Evolutionary conservation across 2,888 invertebrate genomes (phyloP), one percentile per base, ranked within the genome.

Genomic region (Agriopis aurantiaria): DNA sequence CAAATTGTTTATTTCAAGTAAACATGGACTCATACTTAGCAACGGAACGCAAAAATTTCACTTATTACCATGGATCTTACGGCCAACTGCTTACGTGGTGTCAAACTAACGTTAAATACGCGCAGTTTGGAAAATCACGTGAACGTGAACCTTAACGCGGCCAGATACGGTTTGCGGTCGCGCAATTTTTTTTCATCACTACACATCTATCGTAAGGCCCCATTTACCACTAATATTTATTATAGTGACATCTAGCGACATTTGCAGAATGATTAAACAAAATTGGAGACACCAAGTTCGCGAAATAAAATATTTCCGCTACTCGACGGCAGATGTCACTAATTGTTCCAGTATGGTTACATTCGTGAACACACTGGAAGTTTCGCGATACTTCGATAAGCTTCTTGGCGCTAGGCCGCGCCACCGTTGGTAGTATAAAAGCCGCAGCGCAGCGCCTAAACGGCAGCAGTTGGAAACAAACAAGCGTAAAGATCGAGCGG

Each of bases 341-440:
- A 49, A 61, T 33, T 1, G 0, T 33, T 33, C 33, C 3, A 5
- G 33, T 33, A 33, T 33, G 33, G 33, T 33, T 33, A 6, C 9
- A 8, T 33, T 63, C 57, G 12, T 53, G 8, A 46, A 10, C 17
- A 40, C 55, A 49, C 86, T 80, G 68, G 90, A 90, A 86, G n/a
- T 1, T 88, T 91, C 92, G 73, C 49, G 90, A 87, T 52, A 8
- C 14, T 69, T 77, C 77, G 12, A 64, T 52, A 69, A 40, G 10
- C 72, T 83, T 87, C 91, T 89, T 80, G 88, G 67, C 79, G 45
- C 81, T 73, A 92, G 91, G 86, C 80, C 68, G 82, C 91, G 88
- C 79, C 75, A 71, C 52, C 9, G 17, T 14, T 58, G 62, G n/a
- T 8, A 57, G 76, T 92, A 92, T 93, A 92, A 89, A 90, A 81